These are phyloP conservation scores for Periplaneta americana DNA, from an alignment of 1,140 invertebrate species.

Conservation along the genomic window DNA sequence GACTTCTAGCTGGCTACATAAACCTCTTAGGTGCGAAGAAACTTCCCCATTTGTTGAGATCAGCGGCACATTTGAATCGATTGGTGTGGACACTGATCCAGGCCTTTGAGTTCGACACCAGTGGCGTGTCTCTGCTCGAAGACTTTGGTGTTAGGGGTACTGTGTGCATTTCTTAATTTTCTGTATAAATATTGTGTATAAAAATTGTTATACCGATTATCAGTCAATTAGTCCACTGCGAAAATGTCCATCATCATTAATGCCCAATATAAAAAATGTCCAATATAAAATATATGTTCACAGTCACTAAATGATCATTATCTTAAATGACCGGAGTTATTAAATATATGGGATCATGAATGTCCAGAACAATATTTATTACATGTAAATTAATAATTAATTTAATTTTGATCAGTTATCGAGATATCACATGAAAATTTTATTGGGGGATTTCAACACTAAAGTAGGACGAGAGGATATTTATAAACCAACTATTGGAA, in stretches of 20 bases:
- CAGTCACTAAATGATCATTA: too few relatives aligned
- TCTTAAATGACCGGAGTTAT: not conserved
- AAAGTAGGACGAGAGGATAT: too few relatives aligned
- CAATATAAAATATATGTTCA: too few relatives aligned
- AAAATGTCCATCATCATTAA: not conserved
- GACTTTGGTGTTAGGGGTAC: constrained; percentile 45
- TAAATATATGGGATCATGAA: not conserved
- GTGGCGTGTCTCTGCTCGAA: constrained; percentile 44
- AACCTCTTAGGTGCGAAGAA: constrained; percentile 45
- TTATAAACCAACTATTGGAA: too few relatives aligned
- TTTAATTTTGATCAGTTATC: too few relatives aligned
- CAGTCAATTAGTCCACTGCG: not conserved
- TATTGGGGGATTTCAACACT: too few relatives aligned
- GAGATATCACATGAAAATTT: too few relatives aligned
- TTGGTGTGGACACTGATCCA: constrained; percentile 47
- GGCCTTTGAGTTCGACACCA: constrained; percentile 45
- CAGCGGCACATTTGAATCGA: constrained; percentile 40
- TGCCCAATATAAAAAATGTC: not conserved
- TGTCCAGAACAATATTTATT: too few relatives aligned
- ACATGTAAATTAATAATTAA: too few relatives aligned
- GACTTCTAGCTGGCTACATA: constrained; percentile 54
- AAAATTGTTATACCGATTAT: not conserved
- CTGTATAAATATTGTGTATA: not conserved
- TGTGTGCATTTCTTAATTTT: not conserved
- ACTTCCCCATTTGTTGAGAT: constrained; percentile 45